A percentile compares a stretch with the other conserved stretches of the same genome.
Conservation (phyloP, 2,888 invertebrate species). For the Pseudococcus jackbeardsleyi region DNA sequence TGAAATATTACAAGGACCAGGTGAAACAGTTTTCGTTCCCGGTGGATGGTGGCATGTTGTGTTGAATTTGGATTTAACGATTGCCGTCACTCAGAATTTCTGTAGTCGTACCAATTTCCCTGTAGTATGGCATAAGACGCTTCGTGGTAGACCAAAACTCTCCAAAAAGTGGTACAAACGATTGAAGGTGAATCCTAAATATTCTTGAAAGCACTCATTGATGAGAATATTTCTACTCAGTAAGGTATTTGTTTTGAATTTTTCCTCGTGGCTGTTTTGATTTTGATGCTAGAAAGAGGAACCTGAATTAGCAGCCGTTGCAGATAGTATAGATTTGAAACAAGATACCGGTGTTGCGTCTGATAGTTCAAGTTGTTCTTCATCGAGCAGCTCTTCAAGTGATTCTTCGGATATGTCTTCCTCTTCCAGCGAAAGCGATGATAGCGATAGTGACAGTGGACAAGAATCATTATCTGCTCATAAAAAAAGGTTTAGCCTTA, state of each 20-base stretch:
- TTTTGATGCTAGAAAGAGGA: slow-evolving; percentile 75
- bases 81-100: slow-evolving; percentile 99
- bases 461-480: slow-evolving; percentile 91
- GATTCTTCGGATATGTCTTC: slow-evolving; percentile 69
- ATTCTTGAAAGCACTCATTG: not conserved
- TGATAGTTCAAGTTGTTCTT: slow-evolving; percentile 90
- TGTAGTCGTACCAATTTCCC: slow-evolving; percentile 96
- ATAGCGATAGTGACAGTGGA: slow-evolving; percentile 79
- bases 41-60: slow-evolving; percentile 99
- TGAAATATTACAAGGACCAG: slow-evolving; percentile 94
- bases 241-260: too few relatives aligned
- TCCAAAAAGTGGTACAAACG: slow-evolving; percentile 88
- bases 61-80: slow-evolving; percentile 93
- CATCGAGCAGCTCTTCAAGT: slow-evolving; percentile 82
- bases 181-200: slow-evolving; percentile 70
- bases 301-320: slow-evolving; percentile 82
- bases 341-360: slow-evolving; percentile 92
- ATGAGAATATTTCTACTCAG: not conserved
- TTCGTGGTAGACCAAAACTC: slow-evolving; percentile 93
- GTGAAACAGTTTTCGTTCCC: slow-evolving; percentile 98
- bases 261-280: not conserved
- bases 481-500: slow-evolving; percentile 77
- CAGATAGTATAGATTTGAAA: slow-evolving; percentile 86
- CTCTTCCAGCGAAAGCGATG: slow-evolving; percentile 73
- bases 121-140: slow-evolving; percentile 98